Evolutionary conservation across 2,888 invertebrate species (phyloP).

Genomic region (Unio delphinus): DNA sequence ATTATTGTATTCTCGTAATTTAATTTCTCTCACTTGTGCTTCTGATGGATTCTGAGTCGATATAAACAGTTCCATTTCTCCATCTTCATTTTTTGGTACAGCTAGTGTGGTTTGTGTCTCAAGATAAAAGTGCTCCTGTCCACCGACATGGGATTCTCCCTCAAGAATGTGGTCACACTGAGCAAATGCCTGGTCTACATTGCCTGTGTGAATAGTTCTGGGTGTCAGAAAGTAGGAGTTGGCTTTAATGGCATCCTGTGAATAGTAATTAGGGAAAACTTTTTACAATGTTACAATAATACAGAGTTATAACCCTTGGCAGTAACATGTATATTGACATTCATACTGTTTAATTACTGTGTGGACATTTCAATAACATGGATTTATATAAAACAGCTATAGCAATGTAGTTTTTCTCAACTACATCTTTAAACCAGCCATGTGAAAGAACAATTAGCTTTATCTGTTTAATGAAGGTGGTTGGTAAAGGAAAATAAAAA

Average conservation of each 20-base stretch:
- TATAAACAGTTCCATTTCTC: constrained; percentile 88
- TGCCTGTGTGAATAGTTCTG: constrained; percentile 70
- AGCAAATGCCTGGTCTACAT: constrained; percentile 79
- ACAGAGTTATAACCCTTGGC: too few relatives aligned
- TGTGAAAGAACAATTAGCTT: too few relatives aligned
- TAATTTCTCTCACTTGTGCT: constrained; percentile 49
- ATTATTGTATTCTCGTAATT: too few relatives aligned
- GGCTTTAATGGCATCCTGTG: constrained; percentile 23
- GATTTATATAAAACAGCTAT: too few relatives aligned
- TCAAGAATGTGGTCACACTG: constrained; percentile 82
- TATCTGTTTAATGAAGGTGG: too few relatives aligned
- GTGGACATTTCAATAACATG: too few relatives aligned
- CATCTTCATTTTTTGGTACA: constrained; percentile 79
- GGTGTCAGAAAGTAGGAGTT: constrained; percentile 11
- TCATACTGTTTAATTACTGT: too few relatives aligned
- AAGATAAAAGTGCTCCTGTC: constrained; percentile 96
- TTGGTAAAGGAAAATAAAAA: too few relatives aligned
- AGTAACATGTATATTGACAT: too few relatives aligned
- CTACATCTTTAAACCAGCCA: too few relatives aligned
- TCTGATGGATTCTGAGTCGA: constrained; percentile 80
- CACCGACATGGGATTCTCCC: constrained; percentile 86
- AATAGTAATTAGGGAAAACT: not conserved
- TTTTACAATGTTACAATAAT: too few relatives aligned
- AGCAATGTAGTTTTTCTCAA: too few relatives aligned
- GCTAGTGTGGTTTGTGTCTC: constrained; percentile 80